Percentiles rank a stretch among this genome's conserved stretches.
phyloP scores from a whole-genome alignment of 2,888 invertebrate species.

The Nebria salina region DNA sequence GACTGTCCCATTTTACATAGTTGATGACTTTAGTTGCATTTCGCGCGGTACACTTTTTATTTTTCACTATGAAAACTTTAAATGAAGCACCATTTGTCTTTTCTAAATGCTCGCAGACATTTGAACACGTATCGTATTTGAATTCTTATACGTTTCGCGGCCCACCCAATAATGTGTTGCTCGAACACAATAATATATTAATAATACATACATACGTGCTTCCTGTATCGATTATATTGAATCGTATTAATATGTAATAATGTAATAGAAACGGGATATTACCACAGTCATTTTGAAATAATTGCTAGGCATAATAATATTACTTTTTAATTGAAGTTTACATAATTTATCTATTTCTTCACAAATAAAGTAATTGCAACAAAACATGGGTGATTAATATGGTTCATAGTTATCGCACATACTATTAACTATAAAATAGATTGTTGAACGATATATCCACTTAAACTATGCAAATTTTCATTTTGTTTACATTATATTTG shows the following conservation, averaged over 20 bases:
- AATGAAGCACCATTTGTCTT: constrained; percentile 41
- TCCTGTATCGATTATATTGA: background rate
- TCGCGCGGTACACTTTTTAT: constrained; percentile 5
- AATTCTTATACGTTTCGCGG: background rate
- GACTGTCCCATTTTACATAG: constrained; percentile 35
- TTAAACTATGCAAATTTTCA: no score
- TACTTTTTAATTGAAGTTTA: background rate
- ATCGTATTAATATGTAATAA: background rate
- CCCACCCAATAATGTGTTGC: background rate
- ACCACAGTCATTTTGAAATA: background rate
- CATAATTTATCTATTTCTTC: background rate
- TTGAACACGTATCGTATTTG: background rate
- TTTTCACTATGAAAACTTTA: constrained; percentile 39
- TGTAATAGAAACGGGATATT: background rate
- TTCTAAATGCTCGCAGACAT: background rate
- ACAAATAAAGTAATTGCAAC: no score
- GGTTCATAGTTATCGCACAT: no score
- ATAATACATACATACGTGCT: constrained; percentile 1
- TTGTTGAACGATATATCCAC: no score
- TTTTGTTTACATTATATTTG: no score
- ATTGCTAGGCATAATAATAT: background rate
- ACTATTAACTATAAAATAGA: no score
- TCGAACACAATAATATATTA: background rate
- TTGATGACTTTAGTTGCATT: constrained; percentile 40
- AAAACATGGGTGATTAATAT: no score